Base-by-base conservation (phyloP, 2,797 vertebrate species). In the Varecia variegata region DNA sequence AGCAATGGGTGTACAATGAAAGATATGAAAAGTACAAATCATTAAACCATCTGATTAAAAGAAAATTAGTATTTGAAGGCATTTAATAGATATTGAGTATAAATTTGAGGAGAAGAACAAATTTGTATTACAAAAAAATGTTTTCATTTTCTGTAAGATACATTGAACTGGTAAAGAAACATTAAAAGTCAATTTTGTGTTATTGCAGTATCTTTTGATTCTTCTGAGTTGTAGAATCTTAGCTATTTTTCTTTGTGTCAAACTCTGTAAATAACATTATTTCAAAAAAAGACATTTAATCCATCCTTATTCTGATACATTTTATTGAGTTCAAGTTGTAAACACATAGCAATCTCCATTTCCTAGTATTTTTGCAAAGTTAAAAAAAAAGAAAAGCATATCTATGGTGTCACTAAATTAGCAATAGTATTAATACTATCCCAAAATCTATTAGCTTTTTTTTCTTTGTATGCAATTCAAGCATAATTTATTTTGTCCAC, bases 131-230 rank as follows among this genome's bases (percentile, higher is more conserved):
- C 54, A 56, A 87, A 83, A 91, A 79, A 47, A 89, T 96, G 96
- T 98, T 97, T 97, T 97, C 56, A 88, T 97, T 97, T 97, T 97
- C 96, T 98, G 98, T 98, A 98, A 97, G 96, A 96, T 92, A 97
- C n/a, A 97, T 96, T 97, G 97, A 97, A 96, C 94, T 98, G 97
- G 84, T 96, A 92, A 97, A 95, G 73, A 95, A 97, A 96, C 32
- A 98, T 98, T 98, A 98, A 98, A 98, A 93, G 94, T 97, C 84
- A 97, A 98, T 97, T 96, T 97, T 98, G 90, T 95, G 92, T 95
- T 96, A 95, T 82, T 88, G 73, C 90, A 98, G 93, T 96, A 98
- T 97, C 94, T 97, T 95, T 97, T 96, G 90, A 97, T 97, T 97
- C 84, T 97, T 98, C 96, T 95, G 95, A 97, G 71, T 96, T 95